Base-by-base conservation (phyloP, 2,888 invertebrate species). In the Synergus laeviventris region DNA sequence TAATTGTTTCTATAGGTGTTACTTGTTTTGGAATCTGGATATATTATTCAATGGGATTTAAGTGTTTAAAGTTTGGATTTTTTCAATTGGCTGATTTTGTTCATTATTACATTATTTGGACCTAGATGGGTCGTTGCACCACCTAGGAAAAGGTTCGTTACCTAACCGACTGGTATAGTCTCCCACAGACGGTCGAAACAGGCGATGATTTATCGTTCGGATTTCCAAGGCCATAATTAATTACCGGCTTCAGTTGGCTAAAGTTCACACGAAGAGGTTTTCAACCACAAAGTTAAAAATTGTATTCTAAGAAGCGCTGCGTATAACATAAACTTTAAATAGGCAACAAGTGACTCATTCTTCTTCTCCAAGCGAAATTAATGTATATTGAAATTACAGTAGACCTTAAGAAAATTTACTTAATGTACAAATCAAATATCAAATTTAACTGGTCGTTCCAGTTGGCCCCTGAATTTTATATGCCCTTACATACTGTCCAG, bases 161-260 rank as follows among this genome's bases (percentile, higher is more conserved):
- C 21, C 18, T 21, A 66, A 66, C 66, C 7, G 45, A 61, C 24
- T 66, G 42, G 45, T 36, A 66, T 18, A 42, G 39, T 39, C 39
- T 64, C 12, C 18, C 18, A 42, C 66, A 42, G 9, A 16, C 66
- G 14, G 42, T 66, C 39, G 42, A 66, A 66, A 66, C 18, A 14
- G 12, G 24, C 24, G 16, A 45, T 45, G 42, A 66, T 45, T 66
- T 45, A 66, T 66, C 45, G 66, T 45, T 45, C 39, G 62, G 21
- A 64, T 64, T 64, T 64, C 64, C 64, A 64, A 64, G 64, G 64
- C 39, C 64, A 64, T 39, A 21, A 64, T 42, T 64, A 64, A 64
- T 64, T 21, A 64, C 39, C 39, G 64, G 39, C 38, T 64, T 21
- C 21, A 39, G 39, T 42, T 42, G 38, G 39, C 39, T 64, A 64